Evolutionary conservation across 2,888 invertebrate genomes (phyloP).

Genomic region (Drosophila macrospina): DNA sequence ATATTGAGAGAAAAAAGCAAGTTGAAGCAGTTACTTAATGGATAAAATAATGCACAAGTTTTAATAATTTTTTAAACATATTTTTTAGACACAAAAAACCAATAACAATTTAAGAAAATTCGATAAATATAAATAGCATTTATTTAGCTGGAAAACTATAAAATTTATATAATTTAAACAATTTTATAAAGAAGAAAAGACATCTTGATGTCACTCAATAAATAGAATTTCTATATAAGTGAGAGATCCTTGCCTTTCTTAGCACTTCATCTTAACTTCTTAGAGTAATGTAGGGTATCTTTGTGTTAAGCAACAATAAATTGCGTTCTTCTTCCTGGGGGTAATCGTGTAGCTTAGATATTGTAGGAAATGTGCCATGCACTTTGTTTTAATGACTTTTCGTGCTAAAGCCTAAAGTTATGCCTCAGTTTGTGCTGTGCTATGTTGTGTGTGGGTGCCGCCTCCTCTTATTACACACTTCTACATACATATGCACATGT

Average conservation of each 20-base stretch:
- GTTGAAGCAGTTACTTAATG: not conserved
- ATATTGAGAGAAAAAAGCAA: not conserved
- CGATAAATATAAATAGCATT: no score
- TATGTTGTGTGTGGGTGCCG: slow-evolving; percentile 33
- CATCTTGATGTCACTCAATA: no score
- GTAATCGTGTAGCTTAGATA: slow-evolving; percentile 24
- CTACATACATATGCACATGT: not conserved
- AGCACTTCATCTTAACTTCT: no score
- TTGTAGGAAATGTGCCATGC: slow-evolving; percentile 22
- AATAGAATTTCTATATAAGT: no score
- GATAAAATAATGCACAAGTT: not conserved
- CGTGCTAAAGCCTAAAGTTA: slow-evolving; percentile 71
- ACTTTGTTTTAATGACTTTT: slow-evolving; percentile 52
- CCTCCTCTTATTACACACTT: slow-evolving; percentile 23
- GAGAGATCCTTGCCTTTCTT: no score
- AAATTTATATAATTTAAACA: no score
- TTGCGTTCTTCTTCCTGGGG: not conserved
- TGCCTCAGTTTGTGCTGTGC: slow-evolving; percentile 52
- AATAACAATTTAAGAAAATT: no score
- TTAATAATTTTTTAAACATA: no score
- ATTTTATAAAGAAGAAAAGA: no score
- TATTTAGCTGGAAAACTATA: no score
- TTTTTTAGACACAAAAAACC: no score
- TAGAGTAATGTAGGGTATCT: slow-evolving; percentile 1
- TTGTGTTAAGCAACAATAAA: not conserved